These are phyloP conservation scores for Nycticorax nycticorax DNA, from an alignment of 2,113 vertebrate species.

Conservation along the genomic window DNA sequence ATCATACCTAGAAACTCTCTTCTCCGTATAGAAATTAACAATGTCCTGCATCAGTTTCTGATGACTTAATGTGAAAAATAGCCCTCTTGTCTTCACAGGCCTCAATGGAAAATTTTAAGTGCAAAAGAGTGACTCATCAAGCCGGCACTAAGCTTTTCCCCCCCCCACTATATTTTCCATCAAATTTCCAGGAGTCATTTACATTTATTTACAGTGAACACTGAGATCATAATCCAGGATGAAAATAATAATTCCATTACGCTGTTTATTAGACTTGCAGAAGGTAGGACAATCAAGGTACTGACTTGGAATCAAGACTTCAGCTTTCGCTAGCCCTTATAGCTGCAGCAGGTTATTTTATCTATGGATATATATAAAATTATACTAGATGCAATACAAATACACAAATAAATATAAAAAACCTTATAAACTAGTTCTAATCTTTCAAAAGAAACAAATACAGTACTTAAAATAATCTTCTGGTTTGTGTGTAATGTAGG, in stretches of 20 bases:
- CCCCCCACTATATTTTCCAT: background rate
- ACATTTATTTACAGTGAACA: background rate
- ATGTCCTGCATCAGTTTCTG: background rate
- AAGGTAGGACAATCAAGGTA: background rate
- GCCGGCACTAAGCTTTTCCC: background rate
- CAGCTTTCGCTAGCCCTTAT: background rate
- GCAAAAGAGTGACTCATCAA: background rate
- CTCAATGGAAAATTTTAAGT: background rate
- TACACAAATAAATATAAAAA: background rate
- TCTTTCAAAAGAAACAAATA: background rate
- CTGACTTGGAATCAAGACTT: background rate
- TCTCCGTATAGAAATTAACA: background rate
- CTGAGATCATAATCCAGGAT: background rate
- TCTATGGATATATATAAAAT: background rate
- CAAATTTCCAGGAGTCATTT: background rate
- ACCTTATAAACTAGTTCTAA: background rate
- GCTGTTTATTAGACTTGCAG: background rate
- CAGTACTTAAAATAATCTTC: background rate
- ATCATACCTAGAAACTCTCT: background rate
- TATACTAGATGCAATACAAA: background rate
- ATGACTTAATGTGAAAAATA: background rate
- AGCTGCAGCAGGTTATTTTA: background rate
- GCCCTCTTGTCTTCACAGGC: background rate
- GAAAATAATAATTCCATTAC: background rate
- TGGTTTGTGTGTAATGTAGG: fast-evolving